Conservation (phyloP, 1,140 invertebrate species). For the Megalonaias nervosa region DNA sequence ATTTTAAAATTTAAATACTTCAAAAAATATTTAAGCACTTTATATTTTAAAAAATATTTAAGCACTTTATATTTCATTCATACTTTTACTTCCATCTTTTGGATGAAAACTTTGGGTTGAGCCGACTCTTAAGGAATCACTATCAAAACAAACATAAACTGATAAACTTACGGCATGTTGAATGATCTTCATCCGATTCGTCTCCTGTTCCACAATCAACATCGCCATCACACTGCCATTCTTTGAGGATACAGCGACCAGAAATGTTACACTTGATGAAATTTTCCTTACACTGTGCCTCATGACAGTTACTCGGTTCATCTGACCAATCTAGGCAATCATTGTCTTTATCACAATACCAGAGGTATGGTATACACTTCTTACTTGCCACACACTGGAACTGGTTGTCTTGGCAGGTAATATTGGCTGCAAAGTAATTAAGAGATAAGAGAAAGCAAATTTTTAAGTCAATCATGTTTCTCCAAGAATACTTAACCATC, state of each 20-base stretch:
- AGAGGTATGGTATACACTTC: conserved; percentile 92
- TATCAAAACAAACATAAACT: too few species aligned
- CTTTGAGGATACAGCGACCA: conserved; percentile 32
- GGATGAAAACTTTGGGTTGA: too few species aligned
- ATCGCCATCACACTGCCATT: conserved; percentile 77
- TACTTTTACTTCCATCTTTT: too few species aligned
- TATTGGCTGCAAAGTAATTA: conserved; percentile 17
- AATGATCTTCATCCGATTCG: conserved; percentile 51
- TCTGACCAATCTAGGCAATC: conserved; percentile 87
- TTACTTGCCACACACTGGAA: conserved; percentile 91
- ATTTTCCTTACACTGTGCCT: conserved; percentile 70
- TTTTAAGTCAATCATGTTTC: too few species aligned
- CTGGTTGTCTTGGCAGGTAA: conserved; percentile 79
- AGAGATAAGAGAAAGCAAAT: not conserved
- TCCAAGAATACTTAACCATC: too few species aligned
- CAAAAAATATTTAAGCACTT: too few species aligned
- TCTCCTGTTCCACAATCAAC: conserved; percentile 61
- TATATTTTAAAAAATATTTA: too few species aligned
- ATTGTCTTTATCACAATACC: conserved; percentile 94
- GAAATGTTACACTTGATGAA: conserved; percentile 52
- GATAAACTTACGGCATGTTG: conserved; percentile 48
- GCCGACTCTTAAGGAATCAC: too few species aligned
- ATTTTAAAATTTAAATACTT: too few species aligned
- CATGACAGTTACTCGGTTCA: conserved; percentile 75
- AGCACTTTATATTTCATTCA: too few species aligned